phyloP scores from a whole-genome alignment of 2,888 invertebrate genomes.

The Drosophila vallismaia region DNA sequence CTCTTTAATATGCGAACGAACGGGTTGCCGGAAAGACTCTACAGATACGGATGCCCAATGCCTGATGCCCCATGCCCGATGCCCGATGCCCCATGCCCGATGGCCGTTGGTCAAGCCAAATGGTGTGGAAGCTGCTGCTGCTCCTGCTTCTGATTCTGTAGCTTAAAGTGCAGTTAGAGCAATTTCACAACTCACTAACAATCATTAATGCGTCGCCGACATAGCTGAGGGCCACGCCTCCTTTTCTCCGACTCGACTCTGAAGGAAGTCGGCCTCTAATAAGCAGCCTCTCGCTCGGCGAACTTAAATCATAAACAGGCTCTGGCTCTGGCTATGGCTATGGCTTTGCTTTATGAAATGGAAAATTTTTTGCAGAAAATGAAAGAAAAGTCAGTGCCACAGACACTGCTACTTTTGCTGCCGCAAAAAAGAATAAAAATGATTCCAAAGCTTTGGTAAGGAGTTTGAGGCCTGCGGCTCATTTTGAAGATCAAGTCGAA shows the following conservation, averaged over 20 bases:
- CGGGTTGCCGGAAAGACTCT: conserved; percentile 74
- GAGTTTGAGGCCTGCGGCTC: conserved; percentile 38
- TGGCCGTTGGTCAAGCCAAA: conserved; percentile 54
- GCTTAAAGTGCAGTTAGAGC: conserved; percentile 75
- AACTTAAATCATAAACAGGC: conserved; percentile 76
- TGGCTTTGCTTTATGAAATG: conserved; percentile 74
- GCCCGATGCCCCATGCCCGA: conserved; percentile 51
- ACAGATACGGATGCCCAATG: conserved; percentile 53
- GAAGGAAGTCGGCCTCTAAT: conserved; percentile 72
- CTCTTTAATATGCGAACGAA: conserved; percentile 79
- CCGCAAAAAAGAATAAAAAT: conserved; percentile 30
- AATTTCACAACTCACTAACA: conserved; percentile 80
- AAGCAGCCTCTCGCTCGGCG: conserved; percentile 58
- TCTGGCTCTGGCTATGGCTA: conserved; percentile 19
- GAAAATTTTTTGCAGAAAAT: conserved; percentile 72
- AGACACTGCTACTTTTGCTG: conserved; percentile 25
- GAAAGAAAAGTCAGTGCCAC: conserved; percentile 53
- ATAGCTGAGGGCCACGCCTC: conserved; percentile 45
- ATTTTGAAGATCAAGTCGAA: conserved; percentile 42
- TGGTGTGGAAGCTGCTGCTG: conserved; percentile 69
- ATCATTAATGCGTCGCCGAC: conserved; percentile 77
- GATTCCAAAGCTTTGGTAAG: conserved; percentile 22
- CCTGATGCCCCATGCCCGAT: conserved; percentile 50
- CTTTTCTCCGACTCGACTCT: conserved; percentile 40
- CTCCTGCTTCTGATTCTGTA: conserved; percentile 41